Evolutionary conservation across 1,140 invertebrate species (phyloP).

Genomic region (Ostrea edulis): DNA sequence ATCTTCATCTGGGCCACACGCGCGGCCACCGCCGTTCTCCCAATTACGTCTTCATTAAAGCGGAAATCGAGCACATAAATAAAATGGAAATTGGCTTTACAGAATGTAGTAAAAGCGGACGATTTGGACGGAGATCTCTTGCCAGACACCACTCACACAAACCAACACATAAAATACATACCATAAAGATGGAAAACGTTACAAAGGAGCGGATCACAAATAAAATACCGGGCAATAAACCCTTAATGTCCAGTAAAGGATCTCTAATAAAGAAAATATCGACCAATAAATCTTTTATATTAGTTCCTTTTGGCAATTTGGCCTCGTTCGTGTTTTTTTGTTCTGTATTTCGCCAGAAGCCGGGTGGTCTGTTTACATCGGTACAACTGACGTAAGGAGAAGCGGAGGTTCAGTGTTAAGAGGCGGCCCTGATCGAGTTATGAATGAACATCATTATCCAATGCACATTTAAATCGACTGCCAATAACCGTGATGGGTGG

Average conservation of each 20-base stretch:
- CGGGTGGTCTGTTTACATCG: conserved; percentile 33
- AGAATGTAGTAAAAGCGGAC: conserved; percentile 32
- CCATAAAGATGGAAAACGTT: neutral
- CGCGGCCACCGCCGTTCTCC: conserved; percentile 9
- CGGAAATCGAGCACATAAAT: conserved; percentile 34
- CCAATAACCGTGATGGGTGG: neutral
- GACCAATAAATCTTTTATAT: neutral
- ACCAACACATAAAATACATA: conserved; percentile 17
- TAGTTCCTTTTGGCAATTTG: neutral
- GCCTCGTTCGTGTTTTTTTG: neutral
- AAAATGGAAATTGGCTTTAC: conserved; percentile 37
- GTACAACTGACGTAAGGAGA: conserved; percentile 2
- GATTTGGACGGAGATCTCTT: conserved; percentile 22
- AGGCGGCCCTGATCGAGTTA: conserved; percentile 25
- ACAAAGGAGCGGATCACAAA: neutral
- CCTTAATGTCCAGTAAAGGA: neutral
- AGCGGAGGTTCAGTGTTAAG: neutral
- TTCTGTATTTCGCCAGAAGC: neutral
- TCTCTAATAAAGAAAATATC: neutral
- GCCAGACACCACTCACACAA: conserved; percentile 15
- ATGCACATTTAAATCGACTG: conserved; percentile 35
- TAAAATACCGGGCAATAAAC: neutral
- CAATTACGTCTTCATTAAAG: conserved; percentile 39
- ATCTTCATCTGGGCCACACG: conserved; percentile 30
- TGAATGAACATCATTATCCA: conserved; percentile 34